phyloP scores from a whole-genome alignment of 2,888 invertebrate genomes.

The Antheraea assamensis region DNA sequence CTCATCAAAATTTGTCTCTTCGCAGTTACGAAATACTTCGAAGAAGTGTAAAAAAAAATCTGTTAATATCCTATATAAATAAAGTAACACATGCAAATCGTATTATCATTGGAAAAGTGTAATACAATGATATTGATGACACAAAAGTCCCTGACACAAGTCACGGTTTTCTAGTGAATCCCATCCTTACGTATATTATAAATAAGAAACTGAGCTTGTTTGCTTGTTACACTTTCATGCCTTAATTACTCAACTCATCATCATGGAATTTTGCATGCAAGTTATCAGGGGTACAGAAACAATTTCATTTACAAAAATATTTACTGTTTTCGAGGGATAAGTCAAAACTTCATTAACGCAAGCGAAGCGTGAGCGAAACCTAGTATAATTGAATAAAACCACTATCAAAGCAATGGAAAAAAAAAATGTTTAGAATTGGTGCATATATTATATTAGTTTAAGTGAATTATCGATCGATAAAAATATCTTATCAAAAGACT shows the following conservation, averaged over 20 bases:
- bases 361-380: too few relatives aligned
- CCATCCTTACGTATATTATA: neutral
- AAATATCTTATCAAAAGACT: slow-evolving; percentile 22
- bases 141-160: slow-evolving; percentile 27
- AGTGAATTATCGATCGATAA: slow-evolving; percentile 2
- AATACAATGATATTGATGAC: slow-evolving; percentile 19
- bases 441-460: neutral
- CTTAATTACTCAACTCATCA: too few relatives aligned
- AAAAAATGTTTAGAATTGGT: neutral
- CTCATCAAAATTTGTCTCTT: neutral
- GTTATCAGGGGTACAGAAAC: too few relatives aligned
- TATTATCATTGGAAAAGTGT: neutral
- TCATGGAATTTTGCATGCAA: too few relatives aligned
- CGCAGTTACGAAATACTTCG: neutral
- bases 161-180: slow-evolving; percentile 32
- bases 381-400: too few relatives aligned
- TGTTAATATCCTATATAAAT: neutral
- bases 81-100: neutral
- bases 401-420: slow-evolving; percentile 12
- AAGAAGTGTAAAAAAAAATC: neutral
- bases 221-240: too few relatives aligned
- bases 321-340: too few relatives aligned
- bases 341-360: too few relatives aligned
- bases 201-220: too few relatives aligned
- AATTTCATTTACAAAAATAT: too few relatives aligned